Conservation (phyloP, 2,888 invertebrate species). For the Hirtodrosophila cameraria region DNA sequence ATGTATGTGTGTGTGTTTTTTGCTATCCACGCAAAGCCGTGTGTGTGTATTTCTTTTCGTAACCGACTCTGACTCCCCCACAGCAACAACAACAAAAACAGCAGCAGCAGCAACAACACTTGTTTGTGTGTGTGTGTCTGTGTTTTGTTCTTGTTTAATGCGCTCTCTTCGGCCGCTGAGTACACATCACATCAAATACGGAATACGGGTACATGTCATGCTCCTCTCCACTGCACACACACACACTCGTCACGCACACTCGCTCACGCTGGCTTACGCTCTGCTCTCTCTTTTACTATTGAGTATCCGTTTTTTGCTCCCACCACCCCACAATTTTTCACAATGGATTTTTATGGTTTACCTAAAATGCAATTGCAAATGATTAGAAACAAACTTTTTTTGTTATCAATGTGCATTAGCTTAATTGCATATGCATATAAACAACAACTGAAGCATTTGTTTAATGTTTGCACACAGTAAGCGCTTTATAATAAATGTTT, state of each 20-base stretch:
- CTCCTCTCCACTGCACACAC: constrained; percentile 51
- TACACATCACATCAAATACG: constrained; percentile 72
- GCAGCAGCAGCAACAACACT: too few relatives aligned
- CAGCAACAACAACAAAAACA: constrained; percentile 28
- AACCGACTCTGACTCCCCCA: constrained; percentile 53
- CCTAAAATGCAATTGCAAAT: constrained; percentile 64
- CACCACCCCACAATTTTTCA: constrained; percentile 80
- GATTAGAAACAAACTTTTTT: constrained; percentile 22
- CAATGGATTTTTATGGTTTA: constrained; percentile 77
- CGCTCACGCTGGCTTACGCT: constrained; percentile 53
- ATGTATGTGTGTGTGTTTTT: constrained; percentile 8
- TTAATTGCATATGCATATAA: constrained; percentile 46
- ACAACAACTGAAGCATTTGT: neutral
- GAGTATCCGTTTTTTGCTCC: constrained; percentile 77
- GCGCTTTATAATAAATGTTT: constrained; percentile 20
- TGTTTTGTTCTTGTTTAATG: constrained; percentile 60
- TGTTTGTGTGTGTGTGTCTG: constrained; percentile 49
- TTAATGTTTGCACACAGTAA: too few relatives aligned
- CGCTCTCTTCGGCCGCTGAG: constrained; percentile 66
- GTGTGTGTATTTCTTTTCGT: constrained; percentile 44
- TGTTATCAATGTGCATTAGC: too few relatives aligned
- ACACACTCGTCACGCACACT: constrained; percentile 51
- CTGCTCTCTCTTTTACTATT: constrained; percentile 68
- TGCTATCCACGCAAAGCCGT: constrained; percentile 36
- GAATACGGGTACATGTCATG: constrained; percentile 65